Evolutionary conservation across 2,113 vertebrate species (phyloP).

Genomic region (Oceanodroma tethys): DNA sequence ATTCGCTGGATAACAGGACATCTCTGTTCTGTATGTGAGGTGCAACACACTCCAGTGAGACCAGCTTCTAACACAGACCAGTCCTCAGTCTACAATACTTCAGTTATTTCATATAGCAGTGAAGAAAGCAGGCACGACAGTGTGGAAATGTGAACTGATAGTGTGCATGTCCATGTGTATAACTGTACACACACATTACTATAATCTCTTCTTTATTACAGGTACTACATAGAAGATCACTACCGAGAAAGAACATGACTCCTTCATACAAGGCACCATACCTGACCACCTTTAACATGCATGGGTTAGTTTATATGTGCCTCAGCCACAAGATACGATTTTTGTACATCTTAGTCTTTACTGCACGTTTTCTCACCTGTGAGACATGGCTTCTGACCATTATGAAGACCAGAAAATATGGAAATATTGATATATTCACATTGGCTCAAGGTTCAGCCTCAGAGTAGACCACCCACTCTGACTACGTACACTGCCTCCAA

Average conservation of each 20-base stretch:
- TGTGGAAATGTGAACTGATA: background rate
- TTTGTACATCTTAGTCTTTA: background rate
- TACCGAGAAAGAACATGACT: background rate
- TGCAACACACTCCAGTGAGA: background rate
- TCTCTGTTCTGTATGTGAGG: background rate
- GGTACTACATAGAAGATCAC: background rate
- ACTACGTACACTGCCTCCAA: background rate
- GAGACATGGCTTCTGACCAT: background rate
- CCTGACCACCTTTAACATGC: background rate
- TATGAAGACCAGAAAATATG: background rate
- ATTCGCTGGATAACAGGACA: accelerated
- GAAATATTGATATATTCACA: background rate
- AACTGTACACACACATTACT: background rate
- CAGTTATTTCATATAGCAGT: background rate
- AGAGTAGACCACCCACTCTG: background rate
- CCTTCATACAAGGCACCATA: background rate
- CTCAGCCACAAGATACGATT: background rate
- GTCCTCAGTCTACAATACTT: background rate
- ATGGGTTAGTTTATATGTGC: background rate
- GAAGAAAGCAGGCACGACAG: background rate
- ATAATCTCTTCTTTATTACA: background rate
- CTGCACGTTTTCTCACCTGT: background rate
- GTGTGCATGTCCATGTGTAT: background rate
- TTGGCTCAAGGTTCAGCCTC: background rate
- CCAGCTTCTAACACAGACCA: background rate